phyloP scores from a whole-genome alignment of 2,888 invertebrate species.

The Tuberolachnus salignus region DNA sequence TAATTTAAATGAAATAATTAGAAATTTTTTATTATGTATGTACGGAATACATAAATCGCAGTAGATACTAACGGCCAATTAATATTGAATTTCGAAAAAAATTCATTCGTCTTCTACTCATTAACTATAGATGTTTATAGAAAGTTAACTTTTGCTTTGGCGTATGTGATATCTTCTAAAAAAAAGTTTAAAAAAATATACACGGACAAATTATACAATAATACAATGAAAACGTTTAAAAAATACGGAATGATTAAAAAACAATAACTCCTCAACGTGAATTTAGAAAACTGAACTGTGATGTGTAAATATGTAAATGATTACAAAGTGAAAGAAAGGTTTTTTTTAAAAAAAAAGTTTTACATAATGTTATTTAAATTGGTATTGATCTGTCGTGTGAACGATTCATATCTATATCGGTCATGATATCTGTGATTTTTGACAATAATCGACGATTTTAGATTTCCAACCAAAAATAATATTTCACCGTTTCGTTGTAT shows the following conservation, averaged over 20 bases:
- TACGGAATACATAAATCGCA: no score
- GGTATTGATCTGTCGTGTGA: background rate
- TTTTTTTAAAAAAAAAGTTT: background rate
- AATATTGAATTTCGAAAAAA: no score
- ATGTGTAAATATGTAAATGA: background rate
- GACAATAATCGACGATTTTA: background rate
- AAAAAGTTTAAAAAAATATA: background rate
- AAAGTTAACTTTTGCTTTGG: no score
- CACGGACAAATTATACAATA: background rate
- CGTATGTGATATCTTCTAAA: background rate
- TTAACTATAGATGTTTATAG: no score
- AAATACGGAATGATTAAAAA: background rate
- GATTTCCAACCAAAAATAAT: slow-evolving; percentile 9
- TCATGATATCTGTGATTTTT: background rate
- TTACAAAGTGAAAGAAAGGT: background rate
- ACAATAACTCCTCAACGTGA: slow-evolving; percentile 9
- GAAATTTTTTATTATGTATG: no score
- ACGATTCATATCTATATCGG: background rate
- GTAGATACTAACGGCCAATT: no score
- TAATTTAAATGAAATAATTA: no score
- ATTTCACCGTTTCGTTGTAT: background rate
- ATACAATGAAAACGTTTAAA: background rate
- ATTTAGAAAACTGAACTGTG: background rate
- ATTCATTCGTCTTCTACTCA: no score
- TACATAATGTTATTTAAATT: slow-evolving; percentile 8